phyloP scores from a whole-genome alignment of 2,113 vertebrate species.

The Dasyprocta punctata region DNA sequence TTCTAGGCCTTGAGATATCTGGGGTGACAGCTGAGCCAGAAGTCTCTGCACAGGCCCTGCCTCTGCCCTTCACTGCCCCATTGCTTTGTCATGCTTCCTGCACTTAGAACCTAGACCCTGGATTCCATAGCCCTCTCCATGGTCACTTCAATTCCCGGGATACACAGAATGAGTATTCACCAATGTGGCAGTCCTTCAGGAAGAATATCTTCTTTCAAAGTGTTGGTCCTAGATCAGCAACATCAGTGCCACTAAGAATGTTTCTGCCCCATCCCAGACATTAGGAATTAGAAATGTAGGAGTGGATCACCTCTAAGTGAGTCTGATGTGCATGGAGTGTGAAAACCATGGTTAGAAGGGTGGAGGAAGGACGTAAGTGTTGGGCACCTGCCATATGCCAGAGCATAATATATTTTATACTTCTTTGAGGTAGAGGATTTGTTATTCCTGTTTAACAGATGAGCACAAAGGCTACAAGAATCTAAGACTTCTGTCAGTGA shows the following conservation, averaged over 20 bases:
- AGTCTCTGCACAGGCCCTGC: neutral
- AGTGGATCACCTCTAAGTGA: neutral
- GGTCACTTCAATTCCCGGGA: neutral
- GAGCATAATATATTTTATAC: neutral
- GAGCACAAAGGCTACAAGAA: neutral
- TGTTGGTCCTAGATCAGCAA: neutral
- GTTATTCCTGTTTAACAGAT: neutral
- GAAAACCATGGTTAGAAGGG: neutral
- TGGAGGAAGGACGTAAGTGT: neutral
- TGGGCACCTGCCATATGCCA: neutral
- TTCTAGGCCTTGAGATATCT: constrained; percentile 78
- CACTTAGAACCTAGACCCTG: rapidly evolving
- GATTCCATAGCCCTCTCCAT: neutral
- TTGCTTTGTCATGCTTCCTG: neutral
- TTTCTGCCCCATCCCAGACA: neutral
- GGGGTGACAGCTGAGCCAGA: constrained; percentile 77
- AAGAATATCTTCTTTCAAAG: neutral
- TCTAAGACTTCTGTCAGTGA: neutral
- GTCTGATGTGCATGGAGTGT: neutral
- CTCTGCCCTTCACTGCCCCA: neutral
- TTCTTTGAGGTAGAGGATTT: neutral
- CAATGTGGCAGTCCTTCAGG: neutral
- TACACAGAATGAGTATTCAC: neutral
- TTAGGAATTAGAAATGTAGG: neutral
- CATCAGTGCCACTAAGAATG: neutral